Conservation (phyloP, 2,113 vertebrate genomes). For the Herpailurus yagouaroundi region DNA sequence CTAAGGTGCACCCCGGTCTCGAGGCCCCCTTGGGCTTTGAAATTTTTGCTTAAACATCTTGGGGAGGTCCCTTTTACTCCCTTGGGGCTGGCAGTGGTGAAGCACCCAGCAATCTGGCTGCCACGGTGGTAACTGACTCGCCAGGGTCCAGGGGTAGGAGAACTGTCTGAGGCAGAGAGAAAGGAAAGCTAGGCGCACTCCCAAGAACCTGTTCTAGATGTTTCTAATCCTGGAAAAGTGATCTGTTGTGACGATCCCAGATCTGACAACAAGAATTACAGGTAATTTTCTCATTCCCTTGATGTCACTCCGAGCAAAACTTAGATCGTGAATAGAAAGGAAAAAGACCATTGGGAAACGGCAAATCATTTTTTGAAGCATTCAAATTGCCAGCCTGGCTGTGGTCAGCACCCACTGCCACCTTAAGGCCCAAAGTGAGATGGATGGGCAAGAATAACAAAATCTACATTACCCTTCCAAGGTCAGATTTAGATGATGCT, state of each 20-base stretch:
- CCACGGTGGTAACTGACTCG: neutral
- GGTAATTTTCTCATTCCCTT: conserved; percentile 61
- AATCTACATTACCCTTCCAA: neutral
- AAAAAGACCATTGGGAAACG: neutral
- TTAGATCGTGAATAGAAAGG: conserved; percentile 7
- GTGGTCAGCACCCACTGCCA: neutral
- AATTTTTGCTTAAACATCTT: neutral
- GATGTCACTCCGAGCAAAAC: conserved; percentile 42
- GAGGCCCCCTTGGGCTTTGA: neutral
- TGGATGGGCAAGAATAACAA: neutral
- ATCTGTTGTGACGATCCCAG: conserved; percentile 38
- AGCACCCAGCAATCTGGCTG: neutral
- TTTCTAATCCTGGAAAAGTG: conserved; percentile 5
- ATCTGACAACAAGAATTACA: conserved; percentile 53
- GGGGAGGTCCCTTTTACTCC: neutral
- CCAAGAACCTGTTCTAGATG: neutral
- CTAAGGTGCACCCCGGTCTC: neutral
- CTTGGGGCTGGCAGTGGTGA: neutral
- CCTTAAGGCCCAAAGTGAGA: neutral
- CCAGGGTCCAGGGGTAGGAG: neutral
- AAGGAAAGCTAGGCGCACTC: neutral
- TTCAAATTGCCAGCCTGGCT: neutral
- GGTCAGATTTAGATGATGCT: neutral
- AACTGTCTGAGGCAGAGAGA: neutral
- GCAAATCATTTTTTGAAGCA: neutral